Conservation (phyloP, 1,140 invertebrate species). For the Bombyx mori region DNA sequence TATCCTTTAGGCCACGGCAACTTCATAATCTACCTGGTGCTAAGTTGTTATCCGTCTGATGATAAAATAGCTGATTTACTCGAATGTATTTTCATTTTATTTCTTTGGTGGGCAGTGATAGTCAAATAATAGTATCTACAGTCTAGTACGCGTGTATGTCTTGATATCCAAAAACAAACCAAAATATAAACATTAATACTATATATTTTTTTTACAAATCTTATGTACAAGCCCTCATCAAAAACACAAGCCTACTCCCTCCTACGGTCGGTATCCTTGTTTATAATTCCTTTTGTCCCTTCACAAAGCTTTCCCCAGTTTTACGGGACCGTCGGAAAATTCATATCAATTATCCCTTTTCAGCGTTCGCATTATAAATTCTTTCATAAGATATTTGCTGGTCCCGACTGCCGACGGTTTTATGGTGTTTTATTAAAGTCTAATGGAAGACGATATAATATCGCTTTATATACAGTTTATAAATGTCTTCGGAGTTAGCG, state of each 20-base stretch:
- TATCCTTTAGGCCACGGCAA: no score
- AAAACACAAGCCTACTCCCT: conserved; percentile 1
- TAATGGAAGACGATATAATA: no score
- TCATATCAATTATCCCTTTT: conserved; percentile 35
- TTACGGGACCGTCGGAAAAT: conserved; percentile 26
- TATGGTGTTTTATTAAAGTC: background rate
- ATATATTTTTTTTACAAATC: background rate
- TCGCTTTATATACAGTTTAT: no score
- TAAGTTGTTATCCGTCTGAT: no score
- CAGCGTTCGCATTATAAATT: conserved; percentile 31
- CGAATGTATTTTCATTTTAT: no score
- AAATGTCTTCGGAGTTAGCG: no score
- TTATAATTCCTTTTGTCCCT: conserved; percentile 40
- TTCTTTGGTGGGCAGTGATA: no score
- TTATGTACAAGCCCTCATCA: background rate
- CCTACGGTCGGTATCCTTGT: conserved; percentile 12
- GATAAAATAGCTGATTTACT: no score
- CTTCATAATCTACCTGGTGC: no score
- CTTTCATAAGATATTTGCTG: conserved; percentile 38
- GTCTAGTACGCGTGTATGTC: background rate
- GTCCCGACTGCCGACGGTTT: conserved; percentile 8
- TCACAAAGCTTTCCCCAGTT: conserved; percentile 22
- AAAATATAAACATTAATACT: background rate
- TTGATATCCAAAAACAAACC: background rate
- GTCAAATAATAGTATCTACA: no score